Evolutionary conservation across 2,888 invertebrate species (phyloP), one percentile per base, ranked within the genome.

Genomic region (Esperia sulphurella): DNA sequence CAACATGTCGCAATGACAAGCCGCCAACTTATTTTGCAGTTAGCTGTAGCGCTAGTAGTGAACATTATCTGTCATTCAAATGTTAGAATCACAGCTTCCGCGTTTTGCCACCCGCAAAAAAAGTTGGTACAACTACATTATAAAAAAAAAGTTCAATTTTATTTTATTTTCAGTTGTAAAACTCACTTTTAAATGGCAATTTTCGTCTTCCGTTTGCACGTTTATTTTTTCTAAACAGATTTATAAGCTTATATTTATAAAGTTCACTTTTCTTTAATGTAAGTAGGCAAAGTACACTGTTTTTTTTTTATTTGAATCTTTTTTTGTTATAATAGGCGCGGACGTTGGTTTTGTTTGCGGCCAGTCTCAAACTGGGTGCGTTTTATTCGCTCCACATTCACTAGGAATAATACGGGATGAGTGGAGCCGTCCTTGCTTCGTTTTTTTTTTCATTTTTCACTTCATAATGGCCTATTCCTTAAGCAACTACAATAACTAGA

Each of bases 311-410:
- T 38, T 31, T 9, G 21, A 21, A 7, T 21, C 21, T 47, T 41
- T 45, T 52, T 57, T 51, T 51, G 50, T 58, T 21, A 5, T 5
- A 21, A 21, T 21, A 5, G 52, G 55, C 57, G 59, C 65, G 63
- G 56, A 62, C 73, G 73, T 67, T 71, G 50, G 71, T 72, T 80
- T 79, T 79, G 75, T 74, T 76, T 74, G 71, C 63, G 67, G 59
- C 62, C 79, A 63, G 64, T 61, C 66, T 61, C 73, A 71, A 67
- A 85, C 85, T 85, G 83, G 52, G 50, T 71, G 67, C 67, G 65
- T 71, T 79, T 71, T 77, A 65, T 68, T 73, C 71, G 72, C 65
- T 70, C 69, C 68, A 67, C 68, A 61, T 68, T 64, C 60, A 57
- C 63, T 64, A 60, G 50, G 35, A 45, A 55, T 33, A 58, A 50